Conservation (phyloP, 2,797 vertebrate species). For the Enteromius thamalakanensis region DNA sequence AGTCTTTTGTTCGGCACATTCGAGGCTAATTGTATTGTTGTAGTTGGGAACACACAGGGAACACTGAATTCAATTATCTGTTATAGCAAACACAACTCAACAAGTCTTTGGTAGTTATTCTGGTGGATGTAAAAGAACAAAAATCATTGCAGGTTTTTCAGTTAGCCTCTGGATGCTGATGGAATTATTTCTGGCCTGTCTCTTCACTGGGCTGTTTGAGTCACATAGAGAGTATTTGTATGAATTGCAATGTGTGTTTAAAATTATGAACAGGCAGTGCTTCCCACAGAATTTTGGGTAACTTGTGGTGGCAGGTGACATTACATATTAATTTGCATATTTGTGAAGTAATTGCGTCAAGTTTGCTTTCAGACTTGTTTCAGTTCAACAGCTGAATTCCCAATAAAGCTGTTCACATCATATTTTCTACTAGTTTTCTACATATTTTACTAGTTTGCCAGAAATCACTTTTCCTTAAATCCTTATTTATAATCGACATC, state of each 20-base stretch:
- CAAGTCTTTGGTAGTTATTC: conserved; percentile 40
- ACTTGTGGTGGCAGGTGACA: no score
- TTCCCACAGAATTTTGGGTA: no score
- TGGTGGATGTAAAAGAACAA: conserved; percentile 64
- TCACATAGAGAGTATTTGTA: neutral
- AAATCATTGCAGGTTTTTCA: conserved; percentile 62
- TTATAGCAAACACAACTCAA: conserved; percentile 22
- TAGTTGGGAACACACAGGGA: conserved; percentile 34
- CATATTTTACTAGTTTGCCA: no score
- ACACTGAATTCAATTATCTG: conserved; percentile 54
- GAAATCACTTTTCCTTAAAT: no score
- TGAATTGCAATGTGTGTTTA: neutral
- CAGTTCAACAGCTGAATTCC: no score
- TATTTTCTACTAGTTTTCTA: no score
- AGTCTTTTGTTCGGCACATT: conserved; percentile 50
- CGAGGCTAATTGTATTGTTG: conserved; percentile 59
- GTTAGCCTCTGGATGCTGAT: conserved; percentile 25
- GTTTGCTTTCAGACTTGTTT: no score
- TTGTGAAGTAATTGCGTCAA: no score
- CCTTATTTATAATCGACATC: no score
- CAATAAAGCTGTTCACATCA: no score
- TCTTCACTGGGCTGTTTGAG: conserved; percentile 12
- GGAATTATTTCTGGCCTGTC: conserved; percentile 16
- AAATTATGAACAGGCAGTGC: neutral
- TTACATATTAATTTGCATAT: no score